Evolutionary conservation across 2,797 vertebrate genomes (phyloP), one percentile per base, ranked within the genome.

Genomic region (Borostomias antarcticus): DNA sequence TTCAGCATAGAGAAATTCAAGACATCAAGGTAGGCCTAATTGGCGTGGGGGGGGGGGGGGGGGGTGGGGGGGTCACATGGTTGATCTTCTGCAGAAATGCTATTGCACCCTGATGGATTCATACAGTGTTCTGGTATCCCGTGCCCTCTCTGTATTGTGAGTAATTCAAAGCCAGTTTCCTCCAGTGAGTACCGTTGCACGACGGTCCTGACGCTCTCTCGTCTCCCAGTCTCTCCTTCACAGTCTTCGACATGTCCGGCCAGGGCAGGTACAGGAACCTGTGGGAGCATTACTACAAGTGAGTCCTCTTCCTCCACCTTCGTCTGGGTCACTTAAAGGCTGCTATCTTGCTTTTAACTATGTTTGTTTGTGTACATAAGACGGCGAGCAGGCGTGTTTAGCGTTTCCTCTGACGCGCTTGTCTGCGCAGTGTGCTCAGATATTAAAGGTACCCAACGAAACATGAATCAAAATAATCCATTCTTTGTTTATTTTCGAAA

Each of bases 261-360:
- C 97, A 99, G 88, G 97, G 97, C 70, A 93, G 96, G 85, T 98
- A 99, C 87, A 94, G 97, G 91, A 98, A 98, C 85, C 94, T 99
- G 19, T 99, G 97, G 97, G 97, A 99, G 62, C 97, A 99, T 84
- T 99, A 99, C 83, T 99, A 98, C 89, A 98, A 96, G 97, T 98
- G 90, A 96, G 97, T 88, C 32, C 7, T 66, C 15, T 5, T 21
- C 19, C 10, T n/a, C n/a, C n/a, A n/a, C n/a, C n/a, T n/a, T n/a
- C n/a, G n/a, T n/a, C n/a, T n/a, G n/a, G n/a, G n/a, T n/a, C n/a
- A n/a, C n/a, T n/a, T n/a, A n/a, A n/a, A n/a, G n/a, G n/a, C n/a
- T n/a, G n/a, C n/a, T n/a, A n/a, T n/a, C n/a, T n/a, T n/a, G n/a
- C n/a, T n/a, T n/a, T n/a, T n/a, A n/a, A n/a, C n/a, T n/a, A n/a